Base-by-base conservation (phyloP, 2,888 invertebrate species). In the Heliconius erato region DNA sequence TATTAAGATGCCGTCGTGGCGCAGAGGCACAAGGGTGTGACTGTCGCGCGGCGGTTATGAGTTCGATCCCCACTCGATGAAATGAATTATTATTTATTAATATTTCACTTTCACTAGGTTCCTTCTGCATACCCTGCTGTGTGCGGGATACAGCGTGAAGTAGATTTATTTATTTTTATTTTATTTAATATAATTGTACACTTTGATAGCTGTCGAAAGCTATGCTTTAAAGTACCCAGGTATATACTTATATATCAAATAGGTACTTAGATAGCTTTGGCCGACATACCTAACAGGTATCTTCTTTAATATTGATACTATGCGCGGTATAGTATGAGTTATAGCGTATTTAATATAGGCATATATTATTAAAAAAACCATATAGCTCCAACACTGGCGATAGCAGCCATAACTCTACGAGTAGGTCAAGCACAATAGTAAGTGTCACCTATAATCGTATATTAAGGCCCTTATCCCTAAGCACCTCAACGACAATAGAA, bases 371-470 rank as follows among this genome's bases (percentile, higher is more conserved):
- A 77, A 79, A 82, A 82, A 91, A 40, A 86, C 88, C 85, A 92
- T 93, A 94, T 92, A 91, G 91, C 90, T 91, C 91, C 89, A 93
- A 94, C 93, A 91, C 88, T 89, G 88, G 86, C 91, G 92, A 94
- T 94, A 94, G 92, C 89, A 85, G 91, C 92, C 91, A 95, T 96
- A 95, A 95, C 91, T 96, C 95, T 94, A 83, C 87, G 91, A 92
- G 92, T 92, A 93, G 96, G 96, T 96, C 95, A 95, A 94, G 93
- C 92, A 95, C 95, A 95, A 95, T 95, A 94, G 95, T 95, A 94
- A 94, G 91, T 94, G 93, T 90, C 94, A 93, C 94, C 95, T 95
- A 96, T 96, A 95, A 95, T 95, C 96, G 94, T 96, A 96, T 95
- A 95, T 96, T 95, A 96, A 93, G 90, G 93, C 93, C 94, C 95